Evolutionary conservation across 2,113 vertebrate genomes (phyloP).

Genomic region (Corythornis madagascariensis): DNA sequence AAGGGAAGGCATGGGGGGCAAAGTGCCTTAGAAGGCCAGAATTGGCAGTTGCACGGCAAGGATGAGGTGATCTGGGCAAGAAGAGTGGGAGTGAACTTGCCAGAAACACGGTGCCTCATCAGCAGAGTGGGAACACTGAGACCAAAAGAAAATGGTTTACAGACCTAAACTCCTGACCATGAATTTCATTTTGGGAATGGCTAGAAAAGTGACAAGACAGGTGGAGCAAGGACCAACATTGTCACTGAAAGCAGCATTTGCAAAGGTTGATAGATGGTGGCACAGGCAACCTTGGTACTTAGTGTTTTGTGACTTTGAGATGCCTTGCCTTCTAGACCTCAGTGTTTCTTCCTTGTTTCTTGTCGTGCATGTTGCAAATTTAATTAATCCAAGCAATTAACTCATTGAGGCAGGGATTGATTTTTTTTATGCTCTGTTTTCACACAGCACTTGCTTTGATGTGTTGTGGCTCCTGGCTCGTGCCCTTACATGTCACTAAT

Average conservation of each 20-base stretch:
- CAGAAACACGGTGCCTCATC: accelerated
- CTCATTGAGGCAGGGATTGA: neutral
- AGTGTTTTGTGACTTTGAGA: neutral
- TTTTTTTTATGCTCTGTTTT: neutral
- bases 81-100: neutral
- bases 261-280: neutral
- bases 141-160: neutral
- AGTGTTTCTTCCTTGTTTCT: neutral
- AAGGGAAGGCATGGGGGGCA: accelerated
- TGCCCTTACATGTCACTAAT: accelerated
- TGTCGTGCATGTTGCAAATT: neutral
- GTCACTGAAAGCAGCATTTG: neutral
- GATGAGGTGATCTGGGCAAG: neutral
- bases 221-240: neutral
- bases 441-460: neutral
- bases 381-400: neutral
- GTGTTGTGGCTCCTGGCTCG: neutral
- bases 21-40: neutral
- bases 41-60: neutral
- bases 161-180: accelerated
- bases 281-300: neutral
- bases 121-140: neutral
- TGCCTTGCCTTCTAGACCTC: neutral
- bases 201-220: neutral
- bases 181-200: neutral